Evolutionary conservation across 2,888 invertebrate genomes (phyloP).

Genomic region (Trachelus stipa): DNA sequence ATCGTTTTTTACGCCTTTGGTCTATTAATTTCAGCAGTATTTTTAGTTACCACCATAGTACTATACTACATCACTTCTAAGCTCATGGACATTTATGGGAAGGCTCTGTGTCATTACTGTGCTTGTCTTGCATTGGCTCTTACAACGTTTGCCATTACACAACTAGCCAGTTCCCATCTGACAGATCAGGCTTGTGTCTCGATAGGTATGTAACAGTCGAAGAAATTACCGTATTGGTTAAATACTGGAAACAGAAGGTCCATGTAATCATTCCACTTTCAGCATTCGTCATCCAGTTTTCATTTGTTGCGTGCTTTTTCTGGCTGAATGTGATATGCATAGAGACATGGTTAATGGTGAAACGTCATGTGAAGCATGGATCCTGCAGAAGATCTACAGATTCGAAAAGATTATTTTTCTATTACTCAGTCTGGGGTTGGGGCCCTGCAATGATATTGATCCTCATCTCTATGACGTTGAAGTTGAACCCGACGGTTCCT

Average conservation of each 20-base stretch:
- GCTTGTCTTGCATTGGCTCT: slow-evolving; percentile 71
- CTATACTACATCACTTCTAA: slow-evolving; percentile 68
- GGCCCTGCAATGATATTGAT: slow-evolving; percentile 69
- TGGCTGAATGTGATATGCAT: slow-evolving; percentile 78
- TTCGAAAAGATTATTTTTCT: slow-evolving; percentile 64
- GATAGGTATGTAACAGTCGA: slow-evolving; percentile 46
- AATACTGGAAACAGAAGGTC: background rate
- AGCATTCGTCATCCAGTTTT: slow-evolving; percentile 76
- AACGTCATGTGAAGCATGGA: slow-evolving; percentile 44
- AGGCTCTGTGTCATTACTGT: slow-evolving; percentile 71
- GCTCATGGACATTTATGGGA: slow-evolving; percentile 71
- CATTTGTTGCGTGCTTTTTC: slow-evolving; percentile 76
- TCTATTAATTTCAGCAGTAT: slow-evolving; percentile 63
- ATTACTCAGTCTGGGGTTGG: slow-evolving; percentile 73
- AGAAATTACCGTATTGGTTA: background rate
- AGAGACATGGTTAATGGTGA: slow-evolving; percentile 73
- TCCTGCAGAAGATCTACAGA: slow-evolving; percentile 24
- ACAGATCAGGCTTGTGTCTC: slow-evolving; percentile 67
- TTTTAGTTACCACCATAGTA: slow-evolving; percentile 62
- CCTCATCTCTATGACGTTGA: slow-evolving; percentile 71
- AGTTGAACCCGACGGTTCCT: slow-evolving; percentile 73
- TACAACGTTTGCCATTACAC: slow-evolving; percentile 70
- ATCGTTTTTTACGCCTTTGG: slow-evolving; percentile 58
- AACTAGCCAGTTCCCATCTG: slow-evolving; percentile 69
- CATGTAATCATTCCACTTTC: slow-evolving; percentile 54